Percentiles rank a stretch among this genome's conserved stretches.
Evolutionary conservation across 2,888 invertebrate species (phyloP).

Genomic region (Mechanitis mazaeus): DNA sequence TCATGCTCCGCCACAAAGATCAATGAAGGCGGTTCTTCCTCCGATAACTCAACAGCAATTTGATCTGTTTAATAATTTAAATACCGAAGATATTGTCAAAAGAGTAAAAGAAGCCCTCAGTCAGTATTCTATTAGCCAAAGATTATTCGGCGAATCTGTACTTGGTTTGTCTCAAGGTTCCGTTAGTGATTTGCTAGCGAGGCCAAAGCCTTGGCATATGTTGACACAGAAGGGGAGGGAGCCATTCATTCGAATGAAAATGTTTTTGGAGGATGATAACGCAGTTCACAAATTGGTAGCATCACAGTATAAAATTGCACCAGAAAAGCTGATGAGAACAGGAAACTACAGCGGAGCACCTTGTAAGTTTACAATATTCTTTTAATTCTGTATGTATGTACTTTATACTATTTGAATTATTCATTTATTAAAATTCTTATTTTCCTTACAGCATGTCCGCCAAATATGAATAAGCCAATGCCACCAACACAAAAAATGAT

Average conservation of each 20-base stretch:
- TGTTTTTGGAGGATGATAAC: constrained; percentile 97
- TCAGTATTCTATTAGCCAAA: constrained; percentile 97
- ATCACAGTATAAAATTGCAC: constrained; percentile 98
- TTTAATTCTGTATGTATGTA: constrained; percentile 9
- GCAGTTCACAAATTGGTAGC: constrained; percentile 96
- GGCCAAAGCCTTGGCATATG: constrained; percentile 99
- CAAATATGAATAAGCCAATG: constrained; percentile 83
- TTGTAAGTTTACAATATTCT: constrained; percentile 75
- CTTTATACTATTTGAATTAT: constrained; percentile 3
- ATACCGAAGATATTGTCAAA: constrained; percentile 98
- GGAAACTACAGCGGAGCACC: constrained; percentile 92
- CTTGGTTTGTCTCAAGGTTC: constrained; percentile 97
- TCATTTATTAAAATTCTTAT: constrained; percentile 35
- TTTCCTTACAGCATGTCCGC: constrained; percentile 77
- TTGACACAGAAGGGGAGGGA: constrained; percentile 97
- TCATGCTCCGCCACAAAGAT: constrained; percentile 89
- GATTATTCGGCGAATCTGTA: constrained; percentile 98
- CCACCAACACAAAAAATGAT: constrained; percentile 87
- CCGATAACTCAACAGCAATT: constrained; percentile 99
- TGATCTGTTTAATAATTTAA: constrained; percentile 97
- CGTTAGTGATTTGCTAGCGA: constrained; percentile 96
- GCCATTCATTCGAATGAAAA: constrained; percentile 98
- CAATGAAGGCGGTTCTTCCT: constrained; percentile 96
- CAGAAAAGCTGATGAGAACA: constrained; percentile 97
- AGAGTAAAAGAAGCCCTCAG: constrained; percentile 96